Base-by-base conservation (phyloP, 2,113 vertebrate genomes). In the Tragulus kanchil region DNA sequence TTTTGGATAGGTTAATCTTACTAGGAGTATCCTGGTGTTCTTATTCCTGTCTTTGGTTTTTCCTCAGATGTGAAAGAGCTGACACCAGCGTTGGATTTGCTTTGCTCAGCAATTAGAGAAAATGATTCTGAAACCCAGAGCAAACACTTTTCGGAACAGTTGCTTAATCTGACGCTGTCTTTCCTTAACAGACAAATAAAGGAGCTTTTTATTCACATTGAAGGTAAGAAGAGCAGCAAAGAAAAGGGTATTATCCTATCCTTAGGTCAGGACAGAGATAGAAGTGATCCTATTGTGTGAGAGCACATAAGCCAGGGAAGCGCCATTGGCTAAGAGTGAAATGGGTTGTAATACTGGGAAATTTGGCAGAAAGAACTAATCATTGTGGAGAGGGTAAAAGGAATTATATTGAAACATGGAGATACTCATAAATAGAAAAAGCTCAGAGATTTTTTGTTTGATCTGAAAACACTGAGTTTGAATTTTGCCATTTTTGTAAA, bases 71-170 rank as follows among this genome's bases (percentile, higher is more conserved):
- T 99, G 48, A 98, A 99, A 98, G 99, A 99, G 87, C 90, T 99
- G 94, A 98, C 97, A 87, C 99, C 99, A 58, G 99, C 99, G 1
- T 94, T 99, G 69, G 99, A 99, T 97, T 97, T 99, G 71, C 98
- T 99, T 56, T 99, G 98, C 85, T 99, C 98, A 5, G 99, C 99
- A 0, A 99, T 99, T 98, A 99, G 95, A 95, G 99, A 99, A 28
- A 99, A 98, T 0, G 98, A 99, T 89, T 97, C 98, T 17, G 99
- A 99, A 97, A 98, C 99, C 58, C 99, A 99, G 90, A 99, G 99
- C 96, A 99, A 99, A 52, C 99, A 99, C 96, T 99, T 99, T 87
- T 99, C 99, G 0, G 99, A 99, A 85, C 99, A 99, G 85, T 98
- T 99, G 88, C 98, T 99, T 84, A 99, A 97, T 98, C 99, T 99